Conservation (phyloP, 2,113 vertebrate genomes). For the Silurus glanis region DNA sequence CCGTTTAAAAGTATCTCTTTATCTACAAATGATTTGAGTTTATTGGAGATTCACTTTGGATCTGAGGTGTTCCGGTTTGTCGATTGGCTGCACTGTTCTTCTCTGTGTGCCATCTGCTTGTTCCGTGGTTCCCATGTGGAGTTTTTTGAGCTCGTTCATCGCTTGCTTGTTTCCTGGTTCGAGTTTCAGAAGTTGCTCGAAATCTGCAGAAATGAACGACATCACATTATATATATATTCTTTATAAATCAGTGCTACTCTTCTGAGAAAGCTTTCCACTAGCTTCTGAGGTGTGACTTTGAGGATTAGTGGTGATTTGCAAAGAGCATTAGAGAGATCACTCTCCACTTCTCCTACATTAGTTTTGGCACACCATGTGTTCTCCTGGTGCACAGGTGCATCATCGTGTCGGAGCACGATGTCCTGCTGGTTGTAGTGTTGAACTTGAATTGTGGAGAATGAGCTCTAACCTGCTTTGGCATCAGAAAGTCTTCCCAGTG, state of each 20-base stretch:
- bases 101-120: constrained; percentile 65
- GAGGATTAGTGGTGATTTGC: too few relatives aligned
- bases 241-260: too few relatives aligned
- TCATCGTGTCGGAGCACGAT: too few relatives aligned
- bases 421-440: too few relatives aligned
- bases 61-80: constrained; percentile 75
- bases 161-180: constrained; percentile 97
- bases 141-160: constrained; percentile 84
- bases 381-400: too few relatives aligned
- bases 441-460: not conserved
- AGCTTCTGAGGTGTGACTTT: too few relatives aligned
- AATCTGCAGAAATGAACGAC: constrained; percentile 73
- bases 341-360: too few relatives aligned
- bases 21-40: not conserved
- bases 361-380: too few relatives aligned
- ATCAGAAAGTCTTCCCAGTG: constrained; percentile 81
- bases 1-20: not conserved
- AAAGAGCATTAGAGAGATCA: too few relatives aligned
- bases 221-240: too few relatives aligned
- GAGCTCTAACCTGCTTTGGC: constrained; percentile 81
- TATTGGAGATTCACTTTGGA: constrained; percentile 78
- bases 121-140: constrained; percentile 75
- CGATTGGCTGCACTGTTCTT: constrained; percentile 76
- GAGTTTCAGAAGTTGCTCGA: constrained; percentile 84
- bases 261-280: too few relatives aligned